These are phyloP conservation scores for Ceratina japonica DNA, from an alignment of 1,140 invertebrate genomes.

Conservation along the genomic window DNA sequence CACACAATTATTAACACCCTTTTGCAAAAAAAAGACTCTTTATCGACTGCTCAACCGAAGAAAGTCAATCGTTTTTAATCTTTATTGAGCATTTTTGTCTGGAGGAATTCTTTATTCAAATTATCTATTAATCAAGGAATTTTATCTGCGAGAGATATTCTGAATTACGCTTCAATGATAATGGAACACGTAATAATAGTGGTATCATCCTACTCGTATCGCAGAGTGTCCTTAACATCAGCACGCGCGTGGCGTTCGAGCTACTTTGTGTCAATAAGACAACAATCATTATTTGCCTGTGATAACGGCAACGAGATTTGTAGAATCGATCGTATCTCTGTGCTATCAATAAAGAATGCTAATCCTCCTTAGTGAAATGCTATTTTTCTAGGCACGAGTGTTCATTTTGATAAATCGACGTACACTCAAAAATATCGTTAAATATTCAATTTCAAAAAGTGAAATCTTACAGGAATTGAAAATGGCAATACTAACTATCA, in stretches of 20 bases:
- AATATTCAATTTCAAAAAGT: no score
- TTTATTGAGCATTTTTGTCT: no score
- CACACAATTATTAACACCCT: no score
- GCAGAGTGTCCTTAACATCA: neutral
- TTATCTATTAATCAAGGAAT: neutral
- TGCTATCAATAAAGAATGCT: neutral
- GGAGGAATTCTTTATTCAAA: neutral
- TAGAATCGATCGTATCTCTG: neutral
- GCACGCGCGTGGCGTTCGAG: neutral
- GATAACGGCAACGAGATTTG: conserved; percentile 4
- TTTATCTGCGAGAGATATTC: neutral
- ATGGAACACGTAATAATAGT: neutral
- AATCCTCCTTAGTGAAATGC: no score
- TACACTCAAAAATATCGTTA: no score
- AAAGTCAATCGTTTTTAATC: no score
- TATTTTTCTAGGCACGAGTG: no score
- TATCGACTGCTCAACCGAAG: no score
- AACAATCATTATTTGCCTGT: neutral
- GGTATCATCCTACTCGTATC: neutral
- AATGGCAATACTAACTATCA: no score
- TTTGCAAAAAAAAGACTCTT: no score
- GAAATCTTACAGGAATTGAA: no score
- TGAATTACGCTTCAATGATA: neutral
- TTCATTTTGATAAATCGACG: no score
- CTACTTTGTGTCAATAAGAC: neutral